Base-by-base conservation (phyloP, 2,888 invertebrate genomes). In the Hypena proboscidalis region DNA sequence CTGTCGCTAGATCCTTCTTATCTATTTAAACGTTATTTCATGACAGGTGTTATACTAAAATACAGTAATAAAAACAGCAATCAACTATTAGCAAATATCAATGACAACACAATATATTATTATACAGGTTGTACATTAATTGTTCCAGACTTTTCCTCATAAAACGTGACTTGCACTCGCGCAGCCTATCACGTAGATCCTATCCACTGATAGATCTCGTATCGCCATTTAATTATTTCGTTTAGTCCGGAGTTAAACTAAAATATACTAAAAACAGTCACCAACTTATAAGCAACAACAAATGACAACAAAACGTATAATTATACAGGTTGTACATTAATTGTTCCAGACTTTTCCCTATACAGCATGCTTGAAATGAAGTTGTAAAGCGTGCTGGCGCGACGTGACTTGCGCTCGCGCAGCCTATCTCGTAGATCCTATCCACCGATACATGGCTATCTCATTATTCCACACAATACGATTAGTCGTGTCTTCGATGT, bases 391-490 rank as follows among this genome's bases (percentile, higher is more conserved):
- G 61, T 62, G 66, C 69, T 29, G 8, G 66, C 71, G 58, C 67
- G 58, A 41, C 71, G 70, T 74, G 74, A 71, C 74, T 66, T 53
- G 67, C 56, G 52, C 70, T 59, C 53, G 61, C 55, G 54, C n/a
- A n/a, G n/a, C 55, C 63, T 65, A 72, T 70, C 69, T 59, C n/a
- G 46, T 37, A 69, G 78, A 81, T 77, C 51, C 58, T 77, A 83
- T 83, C 82, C 47, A 46, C 57, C 62, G 69, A 70, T 74, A 73
- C 65, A 68, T 65, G 52, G 66, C 45, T 63, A 71, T 77, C 77
- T 77, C 74, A 73, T 77, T 76, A 77, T 74, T 71, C 73, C 70
- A 53, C 61, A 64, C 74, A 70, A 79, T 79, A 70, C 74, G 79
- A 80, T 81, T 80, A 77, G 59, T 49, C 64, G 58, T 70, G 70